Conservation (phyloP, 2,888 invertebrate genomes). For the Dolichomitus sp. region DNA sequence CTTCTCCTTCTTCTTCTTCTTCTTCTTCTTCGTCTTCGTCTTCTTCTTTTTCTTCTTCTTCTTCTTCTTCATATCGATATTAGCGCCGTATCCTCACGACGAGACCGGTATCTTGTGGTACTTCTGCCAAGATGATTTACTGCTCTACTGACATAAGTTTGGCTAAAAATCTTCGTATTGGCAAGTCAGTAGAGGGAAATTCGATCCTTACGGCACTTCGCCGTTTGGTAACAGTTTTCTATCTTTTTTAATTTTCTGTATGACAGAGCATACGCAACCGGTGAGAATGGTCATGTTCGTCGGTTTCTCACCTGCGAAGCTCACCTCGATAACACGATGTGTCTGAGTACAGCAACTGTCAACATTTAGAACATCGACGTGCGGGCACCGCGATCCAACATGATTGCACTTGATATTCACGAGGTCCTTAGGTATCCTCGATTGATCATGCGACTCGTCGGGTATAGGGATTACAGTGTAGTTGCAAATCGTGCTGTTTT, state of each 20-base stretch:
- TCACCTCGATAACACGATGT: conserved; percentile 70
- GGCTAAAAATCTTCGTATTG: not conserved
- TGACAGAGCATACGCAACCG: conserved; percentile 74
- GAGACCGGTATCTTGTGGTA: not conserved
- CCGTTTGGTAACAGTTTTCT: not conserved
- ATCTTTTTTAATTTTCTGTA: too few species aligned
- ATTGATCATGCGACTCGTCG: conserved; percentile 64
- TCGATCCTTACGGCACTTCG: conserved; percentile 26
- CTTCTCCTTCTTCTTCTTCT: not conserved
- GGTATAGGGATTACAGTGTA: conserved; percentile 73
- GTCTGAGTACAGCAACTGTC: conserved; percentile 75
- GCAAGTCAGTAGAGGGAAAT: not conserved
- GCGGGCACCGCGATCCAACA: conserved; percentile 69
- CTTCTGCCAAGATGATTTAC: not conserved
- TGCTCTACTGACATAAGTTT: not conserved
- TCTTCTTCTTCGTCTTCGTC: too few species aligned
- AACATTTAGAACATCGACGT: conserved; percentile 32
- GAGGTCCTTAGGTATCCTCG: conserved; percentile 68
- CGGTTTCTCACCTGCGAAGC: conserved; percentile 20
- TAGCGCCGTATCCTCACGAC: not conserved
- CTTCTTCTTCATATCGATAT: not conserved
- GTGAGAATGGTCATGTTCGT: conserved; percentile 69
- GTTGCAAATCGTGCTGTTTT: conserved; percentile 75
- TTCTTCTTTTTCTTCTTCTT: not conserved
- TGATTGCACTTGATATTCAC: conserved; percentile 75